Evolutionary conservation across 1,140 invertebrate species (phyloP).

Genomic region (Drosophila pseudoananassae): DNA sequence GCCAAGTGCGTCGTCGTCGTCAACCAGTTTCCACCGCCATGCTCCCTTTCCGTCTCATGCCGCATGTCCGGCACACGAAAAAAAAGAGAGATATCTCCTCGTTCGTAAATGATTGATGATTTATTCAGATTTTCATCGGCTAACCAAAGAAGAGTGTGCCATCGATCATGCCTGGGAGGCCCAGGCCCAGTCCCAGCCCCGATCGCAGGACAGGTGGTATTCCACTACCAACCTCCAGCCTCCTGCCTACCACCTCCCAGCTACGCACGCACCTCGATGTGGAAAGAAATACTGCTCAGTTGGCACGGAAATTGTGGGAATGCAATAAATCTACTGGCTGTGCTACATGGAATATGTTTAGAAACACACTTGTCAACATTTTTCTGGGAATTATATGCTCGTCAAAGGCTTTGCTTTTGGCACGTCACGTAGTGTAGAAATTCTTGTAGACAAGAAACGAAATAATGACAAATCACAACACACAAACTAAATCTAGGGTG

Average conservation of each 20-base stretch:
- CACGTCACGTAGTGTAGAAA: conserved; percentile 33
- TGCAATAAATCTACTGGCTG: conserved; percentile 33
- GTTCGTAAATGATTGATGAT: conserved; percentile 60
- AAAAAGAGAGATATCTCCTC: conserved; percentile 15
- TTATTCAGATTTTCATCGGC: conserved; percentile 53
- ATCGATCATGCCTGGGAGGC: conserved; percentile 33
- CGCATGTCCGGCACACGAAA: background rate
- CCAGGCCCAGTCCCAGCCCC: conserved; percentile 2
- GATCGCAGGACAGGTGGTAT: conserved; percentile 13
- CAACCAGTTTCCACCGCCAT: conserved; percentile 62
- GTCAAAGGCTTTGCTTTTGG: conserved; percentile 48
- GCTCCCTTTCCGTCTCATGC: conserved; percentile 17
- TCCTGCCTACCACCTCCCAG: background rate
- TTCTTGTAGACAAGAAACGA: conserved; percentile 18
- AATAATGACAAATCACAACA: conserved; percentile 40
- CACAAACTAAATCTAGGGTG: conserved; percentile 26
- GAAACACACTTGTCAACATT: conserved; percentile 26
- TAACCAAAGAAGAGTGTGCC: conserved; percentile 56
- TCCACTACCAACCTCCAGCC: background rate
- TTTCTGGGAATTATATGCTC: conserved; percentile 29
- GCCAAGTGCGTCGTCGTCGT: conserved; percentile 44
- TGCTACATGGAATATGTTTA: conserved; percentile 15
- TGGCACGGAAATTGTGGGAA: conserved; percentile 36
- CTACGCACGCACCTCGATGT: background rate
- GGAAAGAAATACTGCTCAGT: conserved; percentile 25